Evolutionary conservation across 2,113 vertebrate species (phyloP).

Genomic region (Peromyscus maniculatus): DNA sequence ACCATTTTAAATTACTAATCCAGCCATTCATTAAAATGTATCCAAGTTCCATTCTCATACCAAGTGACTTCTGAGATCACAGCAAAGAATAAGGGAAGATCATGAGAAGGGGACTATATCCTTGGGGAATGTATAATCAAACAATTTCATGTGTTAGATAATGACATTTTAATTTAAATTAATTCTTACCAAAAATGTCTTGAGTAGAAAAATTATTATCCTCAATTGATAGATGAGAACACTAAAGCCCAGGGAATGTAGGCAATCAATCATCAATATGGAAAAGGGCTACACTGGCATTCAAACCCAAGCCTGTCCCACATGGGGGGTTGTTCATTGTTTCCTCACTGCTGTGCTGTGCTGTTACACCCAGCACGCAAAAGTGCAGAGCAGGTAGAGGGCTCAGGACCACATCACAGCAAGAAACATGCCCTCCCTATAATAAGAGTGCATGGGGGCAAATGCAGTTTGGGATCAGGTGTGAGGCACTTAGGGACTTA

Average conservation of each 20-base stretch:
- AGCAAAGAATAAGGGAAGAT: background rate
- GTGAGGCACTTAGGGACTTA: slow-evolving; percentile 46
- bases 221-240: background rate
- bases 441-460: background rate
- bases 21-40: background rate
- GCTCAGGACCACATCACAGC: background rate
- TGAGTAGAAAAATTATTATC: background rate
- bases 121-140: background rate
- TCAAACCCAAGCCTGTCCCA: background rate
- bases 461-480: background rate
- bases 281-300: background rate
- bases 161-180: background rate
- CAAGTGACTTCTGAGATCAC: background rate
- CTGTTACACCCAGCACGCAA: background rate
- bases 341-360: background rate
- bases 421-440: background rate
- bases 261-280: background rate
- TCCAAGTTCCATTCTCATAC: background rate
- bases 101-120: background rate
- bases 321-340: background rate
- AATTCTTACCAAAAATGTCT: background rate
- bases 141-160: background rate
- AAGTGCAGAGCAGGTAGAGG: background rate
- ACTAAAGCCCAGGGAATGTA: background rate
- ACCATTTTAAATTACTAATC: slow-evolving; percentile 2